Evolutionary conservation across 2,113 vertebrate species (phyloP), one percentile per base, ranked within the genome.

Genomic region (Bubalus kerabau): DNA sequence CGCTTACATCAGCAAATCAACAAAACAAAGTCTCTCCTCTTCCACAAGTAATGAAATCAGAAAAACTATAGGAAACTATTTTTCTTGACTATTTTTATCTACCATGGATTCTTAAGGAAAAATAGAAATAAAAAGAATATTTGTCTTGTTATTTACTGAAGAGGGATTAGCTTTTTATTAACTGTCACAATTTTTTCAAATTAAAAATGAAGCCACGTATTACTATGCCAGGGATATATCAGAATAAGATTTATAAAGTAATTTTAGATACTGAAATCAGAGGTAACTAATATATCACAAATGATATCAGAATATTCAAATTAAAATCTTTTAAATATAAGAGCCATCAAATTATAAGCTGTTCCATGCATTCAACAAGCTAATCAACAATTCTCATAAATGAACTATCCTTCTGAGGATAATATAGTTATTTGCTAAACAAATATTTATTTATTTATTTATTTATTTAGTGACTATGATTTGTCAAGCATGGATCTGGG

Each of bases 211-310:
- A 86, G 80, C 62, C 23, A 76, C 5, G 36, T 50, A 10, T 85
- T 74, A 24, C 67, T 90, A 78, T 28, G 12, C 62, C 16, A 94
- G 67, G 46, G 30, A 87, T 62, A 71, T 76, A 62, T 50, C 62
- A 97, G 23, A 95, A 88, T 80, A n/a, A 96, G 78, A 64, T 84
- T 87, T 71, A 87, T 54, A 93, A 93, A 97, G 81, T 91, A 95
- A 92, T 59, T 92, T 95, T 57, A 94, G 88, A 91, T 59, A 81
- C 0, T 87, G 17, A 97, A 94, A 54, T 94, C 64, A 88, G 6
- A 94, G 9, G 26, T 14, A 94, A 52, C 83, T 90, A 74, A 87
- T 56, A 12, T 50, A 91, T 74, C 9, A 74, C 56, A 83, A 60
- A 57, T 30, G 40, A 64, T 36, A 96, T 50, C 30, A 91, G 46